Evolutionary conservation across 1,140 invertebrate genomes (phyloP).

Genomic region (Drosophila miranda): DNA sequence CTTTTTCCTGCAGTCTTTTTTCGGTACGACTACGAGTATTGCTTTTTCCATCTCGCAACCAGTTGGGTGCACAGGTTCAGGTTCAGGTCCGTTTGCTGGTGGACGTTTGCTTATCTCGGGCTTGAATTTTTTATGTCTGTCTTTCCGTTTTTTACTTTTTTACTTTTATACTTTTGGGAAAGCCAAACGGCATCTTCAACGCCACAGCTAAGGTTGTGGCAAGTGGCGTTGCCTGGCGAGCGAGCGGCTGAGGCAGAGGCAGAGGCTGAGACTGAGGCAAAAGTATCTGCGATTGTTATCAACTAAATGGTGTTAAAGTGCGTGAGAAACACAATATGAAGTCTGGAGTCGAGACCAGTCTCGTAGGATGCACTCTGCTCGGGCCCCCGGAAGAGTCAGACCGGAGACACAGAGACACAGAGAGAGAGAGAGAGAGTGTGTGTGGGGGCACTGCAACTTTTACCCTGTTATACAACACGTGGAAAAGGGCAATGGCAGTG

Average conservation of each 20-base stretch:
- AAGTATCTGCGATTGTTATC: conserved; percentile 69
- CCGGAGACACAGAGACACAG: not conserved
- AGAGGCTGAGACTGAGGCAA: conserved; percentile 5
- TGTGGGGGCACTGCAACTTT: conserved; percentile 52
- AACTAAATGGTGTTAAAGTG: conserved; percentile 80
- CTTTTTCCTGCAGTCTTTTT: conserved; percentile 73
- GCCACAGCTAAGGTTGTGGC: conserved; percentile 49
- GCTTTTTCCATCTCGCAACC: conserved; percentile 56
- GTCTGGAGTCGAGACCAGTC: conserved; percentile 4
- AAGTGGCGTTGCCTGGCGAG: conserved; percentile 69
- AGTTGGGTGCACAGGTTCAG: conserved; percentile 73
- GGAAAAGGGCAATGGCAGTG: conserved; percentile 47
- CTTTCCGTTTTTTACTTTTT: not conserved
- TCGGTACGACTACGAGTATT: conserved; percentile 33
- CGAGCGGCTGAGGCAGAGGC: not conserved
- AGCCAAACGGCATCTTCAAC: conserved; percentile 59
- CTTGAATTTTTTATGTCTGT: conserved; percentile 37
- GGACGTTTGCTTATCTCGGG: conserved; percentile 72
- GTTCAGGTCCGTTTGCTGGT: conserved; percentile 67
- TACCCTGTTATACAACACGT: conserved; percentile 65
- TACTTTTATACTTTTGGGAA: conserved; percentile 60
- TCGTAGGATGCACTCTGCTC: conserved; percentile 34
- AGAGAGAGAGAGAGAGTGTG: conserved; percentile 15
- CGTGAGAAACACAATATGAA: conserved; percentile 67
- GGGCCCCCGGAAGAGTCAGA: conserved; percentile 13